Percentiles rank a stretch among this genome's conserved stretches.
Conservation (phyloP, 2,113 vertebrate genomes). For the Hyla sarda region DNA sequence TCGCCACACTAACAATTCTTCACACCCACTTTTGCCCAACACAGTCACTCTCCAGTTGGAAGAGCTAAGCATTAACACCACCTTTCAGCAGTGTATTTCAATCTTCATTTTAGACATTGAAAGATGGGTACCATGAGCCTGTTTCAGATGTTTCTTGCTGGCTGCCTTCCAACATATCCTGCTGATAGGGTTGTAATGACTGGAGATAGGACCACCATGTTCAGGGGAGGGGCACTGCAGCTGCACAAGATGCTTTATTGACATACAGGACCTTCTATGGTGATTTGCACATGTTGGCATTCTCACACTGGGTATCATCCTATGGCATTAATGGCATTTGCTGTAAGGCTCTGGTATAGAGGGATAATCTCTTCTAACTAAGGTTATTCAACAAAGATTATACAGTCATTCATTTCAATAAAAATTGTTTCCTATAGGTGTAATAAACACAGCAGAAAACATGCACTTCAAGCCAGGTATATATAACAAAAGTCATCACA, state of each 20-base stretch:
- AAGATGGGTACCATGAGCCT: constrained; percentile 58
- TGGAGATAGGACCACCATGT: constrained; percentile 47
- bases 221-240: constrained; percentile 5
- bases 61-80: constrained; percentile 43
- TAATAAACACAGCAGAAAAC: neutral
- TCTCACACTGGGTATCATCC: neutral
- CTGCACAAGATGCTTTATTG: constrained; percentile 11
- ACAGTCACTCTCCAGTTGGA: constrained; percentile 46
- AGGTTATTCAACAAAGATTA: neutral
- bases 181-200: constrained; percentile 39
- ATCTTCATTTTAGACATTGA: constrained; percentile 59
- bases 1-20: constrained; percentile 40
- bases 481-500: neutral
- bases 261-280: constrained; percentile 33
- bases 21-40: constrained; percentile 54
- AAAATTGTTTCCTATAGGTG: neutral
- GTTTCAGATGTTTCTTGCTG: constrained; percentile 40
- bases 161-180: constrained; percentile 44
- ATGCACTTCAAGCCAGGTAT: neutral
- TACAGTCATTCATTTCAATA: neutral
- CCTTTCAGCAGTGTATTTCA: constrained; percentile 58
- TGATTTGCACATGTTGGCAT: constrained; percentile 13
- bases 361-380: neutral
- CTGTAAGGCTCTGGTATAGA: neutral
- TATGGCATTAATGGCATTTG: constrained; percentile 1